phyloP scores from a whole-genome alignment of 92 coral and sea anemone species.

The Parazoanthus swiftii region DNA sequence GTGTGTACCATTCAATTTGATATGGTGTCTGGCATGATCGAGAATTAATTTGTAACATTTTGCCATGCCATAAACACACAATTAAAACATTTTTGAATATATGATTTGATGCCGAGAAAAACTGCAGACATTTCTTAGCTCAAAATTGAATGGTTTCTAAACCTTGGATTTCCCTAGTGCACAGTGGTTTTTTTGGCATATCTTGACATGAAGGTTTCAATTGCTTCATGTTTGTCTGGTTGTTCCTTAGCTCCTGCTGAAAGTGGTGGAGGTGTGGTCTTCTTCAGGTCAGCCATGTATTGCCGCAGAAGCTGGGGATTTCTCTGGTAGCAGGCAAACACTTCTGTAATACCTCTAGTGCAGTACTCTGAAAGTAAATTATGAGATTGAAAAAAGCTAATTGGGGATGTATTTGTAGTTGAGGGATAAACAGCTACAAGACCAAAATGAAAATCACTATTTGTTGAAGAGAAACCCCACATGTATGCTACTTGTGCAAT shows the following conservation, averaged over 20 bases:
- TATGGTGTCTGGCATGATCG: no score
- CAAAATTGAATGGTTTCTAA: neutral
- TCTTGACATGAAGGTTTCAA: slow-evolving; percentile 33
- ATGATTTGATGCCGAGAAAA: no score
- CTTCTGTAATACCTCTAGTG: slow-evolving; percentile 14
- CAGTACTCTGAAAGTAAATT: slow-evolving; percentile 41
- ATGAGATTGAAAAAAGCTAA: no score
- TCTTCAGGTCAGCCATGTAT: slow-evolving; percentile 7
- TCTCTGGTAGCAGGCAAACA: slow-evolving; percentile 33
- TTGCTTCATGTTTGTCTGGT: slow-evolving; percentile 49
- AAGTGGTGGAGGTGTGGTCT: slow-evolving; percentile 49
- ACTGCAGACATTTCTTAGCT: no score
- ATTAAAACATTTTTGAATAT: no score
- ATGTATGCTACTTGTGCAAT: no score
- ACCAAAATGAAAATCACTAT: neutral
- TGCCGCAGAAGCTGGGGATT: slow-evolving; percentile 38
- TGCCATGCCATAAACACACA: no score
- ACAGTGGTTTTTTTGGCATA: slow-evolving; percentile 13
- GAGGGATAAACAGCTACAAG: neutral
- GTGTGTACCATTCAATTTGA: no score
- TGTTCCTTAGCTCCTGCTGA: slow-evolving; percentile 36
- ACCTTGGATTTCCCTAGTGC: neutral
- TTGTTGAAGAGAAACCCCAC: neutral
- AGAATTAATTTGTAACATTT: no score
- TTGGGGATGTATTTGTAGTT: no score